Conservation (phyloP, 2,113 vertebrate species). For the Atrichornis clamosus region DNA sequence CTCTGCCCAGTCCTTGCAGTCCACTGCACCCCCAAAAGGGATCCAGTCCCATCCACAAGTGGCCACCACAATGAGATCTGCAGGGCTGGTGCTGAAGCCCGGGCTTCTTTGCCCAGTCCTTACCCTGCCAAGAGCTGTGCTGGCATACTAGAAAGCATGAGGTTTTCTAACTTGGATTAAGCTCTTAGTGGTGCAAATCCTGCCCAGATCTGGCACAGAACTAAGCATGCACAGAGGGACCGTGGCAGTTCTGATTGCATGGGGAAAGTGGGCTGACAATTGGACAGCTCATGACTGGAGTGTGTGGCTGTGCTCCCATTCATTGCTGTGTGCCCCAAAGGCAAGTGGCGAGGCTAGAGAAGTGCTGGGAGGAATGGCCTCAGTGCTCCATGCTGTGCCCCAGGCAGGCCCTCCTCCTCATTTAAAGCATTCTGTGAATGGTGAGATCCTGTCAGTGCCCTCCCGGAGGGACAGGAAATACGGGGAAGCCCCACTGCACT, state of each 20-base stretch:
- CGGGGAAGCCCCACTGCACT: not conserved
- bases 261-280: not conserved
- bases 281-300: not conserved
- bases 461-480: not conserved
- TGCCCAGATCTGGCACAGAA: not conserved
- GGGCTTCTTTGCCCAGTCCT: not conserved
- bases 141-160: not conserved
- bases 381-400: not conserved
- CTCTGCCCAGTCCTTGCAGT: not conserved
- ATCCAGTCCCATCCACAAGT: rapidly evolving
- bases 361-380: not conserved
- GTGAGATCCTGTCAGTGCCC: not conserved
- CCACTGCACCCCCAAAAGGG: not conserved
- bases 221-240: not conserved
- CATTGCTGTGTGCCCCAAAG: not conserved
- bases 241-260: rapidly evolving
- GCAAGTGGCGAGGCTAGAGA: not conserved
- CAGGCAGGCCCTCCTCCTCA: not conserved
- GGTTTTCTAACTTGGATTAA: not conserved
- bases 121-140: not conserved
- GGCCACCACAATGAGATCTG: not conserved
- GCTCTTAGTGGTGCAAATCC: not conserved
- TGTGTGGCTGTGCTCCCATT: not conserved
- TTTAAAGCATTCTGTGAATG: not conserved
- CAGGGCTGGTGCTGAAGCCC: not conserved